Evolutionary conservation across 2,113 vertebrate species (phyloP).

Genomic region (Eidolon helvum): DNA sequence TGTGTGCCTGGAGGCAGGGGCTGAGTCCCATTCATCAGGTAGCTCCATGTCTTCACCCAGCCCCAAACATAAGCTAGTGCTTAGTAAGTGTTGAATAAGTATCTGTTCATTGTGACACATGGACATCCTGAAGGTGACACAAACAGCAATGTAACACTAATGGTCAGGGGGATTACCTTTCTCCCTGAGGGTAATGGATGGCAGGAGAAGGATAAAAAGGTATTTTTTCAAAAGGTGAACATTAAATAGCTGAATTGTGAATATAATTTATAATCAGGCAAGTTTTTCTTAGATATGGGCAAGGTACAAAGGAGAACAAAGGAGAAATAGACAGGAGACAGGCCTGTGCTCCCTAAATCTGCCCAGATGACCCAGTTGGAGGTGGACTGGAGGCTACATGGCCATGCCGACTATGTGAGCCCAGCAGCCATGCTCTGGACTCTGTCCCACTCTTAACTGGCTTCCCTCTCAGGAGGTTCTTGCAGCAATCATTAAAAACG

Average conservation of each 20-base stretch:
- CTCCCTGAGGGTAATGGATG: neutral
- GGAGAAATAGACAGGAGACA: neutral
- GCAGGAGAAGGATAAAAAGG: neutral
- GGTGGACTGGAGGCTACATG: neutral
- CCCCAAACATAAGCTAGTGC: neutral
- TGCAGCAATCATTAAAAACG: neutral
- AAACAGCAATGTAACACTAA: neutral
- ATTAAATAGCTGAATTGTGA: neutral
- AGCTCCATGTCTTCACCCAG: neutral
- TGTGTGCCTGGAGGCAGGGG: neutral
- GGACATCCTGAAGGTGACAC: neutral
- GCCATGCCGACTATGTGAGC: neutral
- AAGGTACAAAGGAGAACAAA: neutral
- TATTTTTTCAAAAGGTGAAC: neutral
- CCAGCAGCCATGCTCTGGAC: neutral
- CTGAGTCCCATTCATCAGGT: neutral
- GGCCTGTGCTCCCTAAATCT: neutral
- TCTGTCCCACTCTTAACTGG: too few species aligned
- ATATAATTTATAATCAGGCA: neutral
- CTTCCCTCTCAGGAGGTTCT: neutral
- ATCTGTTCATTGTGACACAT: slow-evolving; percentile 56
- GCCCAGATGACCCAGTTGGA: too few species aligned
- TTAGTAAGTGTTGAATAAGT: neutral
- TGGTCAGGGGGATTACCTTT: neutral
- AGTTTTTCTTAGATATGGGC: neutral